Evolutionary conservation across 2,888 invertebrate species (phyloP).

Genomic region (Meiosimyza decipiens): DNA sequence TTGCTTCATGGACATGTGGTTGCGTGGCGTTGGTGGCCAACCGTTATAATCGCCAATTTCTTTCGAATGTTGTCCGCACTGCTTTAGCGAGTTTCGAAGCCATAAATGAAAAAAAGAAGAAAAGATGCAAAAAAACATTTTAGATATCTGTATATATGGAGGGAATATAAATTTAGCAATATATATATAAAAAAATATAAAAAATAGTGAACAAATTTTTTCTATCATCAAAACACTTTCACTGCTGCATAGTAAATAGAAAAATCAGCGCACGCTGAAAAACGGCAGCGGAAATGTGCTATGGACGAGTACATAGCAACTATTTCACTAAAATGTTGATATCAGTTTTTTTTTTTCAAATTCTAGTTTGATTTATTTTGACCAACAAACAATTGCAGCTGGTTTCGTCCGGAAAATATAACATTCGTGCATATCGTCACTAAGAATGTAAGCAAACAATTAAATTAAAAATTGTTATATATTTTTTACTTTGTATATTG

Average conservation of each 20-base stretch:
- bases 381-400: no score
- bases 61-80: conserved; percentile 65
- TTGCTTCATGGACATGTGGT: conserved; percentile 67
- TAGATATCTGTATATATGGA: background rate
- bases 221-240: conserved; percentile 30
- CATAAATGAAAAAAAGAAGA: conserved; percentile 29
- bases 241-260: background rate
- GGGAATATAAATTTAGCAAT: background rate
- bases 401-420: no score
- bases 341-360: no score
- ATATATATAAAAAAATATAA: no score
- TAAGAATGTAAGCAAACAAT: no score
- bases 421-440: no score
- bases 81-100: conserved; percentile 33
- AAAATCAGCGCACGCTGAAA: background rate
- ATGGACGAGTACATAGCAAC: no score
- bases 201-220: conserved; percentile 4
- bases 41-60: conserved; percentile 66
- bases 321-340: background rate
- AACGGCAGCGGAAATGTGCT: background rate
- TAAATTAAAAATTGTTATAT: no score
- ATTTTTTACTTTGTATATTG: no score
- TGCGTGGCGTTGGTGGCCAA: conserved; percentile 64
- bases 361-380: no score
- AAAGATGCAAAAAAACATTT: conserved; percentile 28